Evolutionary conservation across 2,888 invertebrate genomes (phyloP), one percentile per base, ranked within the genome.

Genomic region (Heteromurus nitidus): DNA sequence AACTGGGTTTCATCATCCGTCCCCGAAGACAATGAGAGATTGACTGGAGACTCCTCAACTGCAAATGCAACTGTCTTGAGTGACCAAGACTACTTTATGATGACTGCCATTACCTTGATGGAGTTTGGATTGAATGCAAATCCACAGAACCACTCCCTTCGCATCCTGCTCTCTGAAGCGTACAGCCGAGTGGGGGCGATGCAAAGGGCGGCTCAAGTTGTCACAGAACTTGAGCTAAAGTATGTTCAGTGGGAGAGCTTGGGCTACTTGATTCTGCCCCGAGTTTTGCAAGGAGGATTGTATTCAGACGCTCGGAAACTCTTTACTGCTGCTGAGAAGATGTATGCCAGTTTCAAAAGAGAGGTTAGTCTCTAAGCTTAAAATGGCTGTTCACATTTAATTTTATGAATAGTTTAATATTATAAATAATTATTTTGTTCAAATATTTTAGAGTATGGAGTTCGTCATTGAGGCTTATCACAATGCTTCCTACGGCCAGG

Each of bases 231-330:
- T 88, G 97, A 98, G 88, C 92, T 96, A 77, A 98, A 98, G 90
- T 96, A 98, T 90, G 93, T 98, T 87, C 97, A 97, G 90, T 91
- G 97, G 88, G 96, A 97, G 89, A 95, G 97, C 0, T 90, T 98
- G 89, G 96, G 97, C 85, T 95, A 95, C 90, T 90, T 95, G 82
- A 94, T 95, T 47, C 55, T 86, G 22, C 84, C 82, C 68, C 83
- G 95, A 72, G 90, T 96, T 76, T 92, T 93, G 24, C 91, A 94
- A 9, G 92, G 93, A 47, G 95, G 95, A 7, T 92, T 94, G 55
- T 92, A 94, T 87, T 13, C 7, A 9, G 36, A 36, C 13, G 36
- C 36, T 36, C 7, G 13, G 13, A 5, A 36, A 36, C 5, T 36
- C 5, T 36, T 36, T 36, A 9, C 5, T 36, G 13, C 36, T 9